phyloP scores from a whole-genome alignment of 64 coral and sea anemone genomes.

The Montipora sp. region DNA sequence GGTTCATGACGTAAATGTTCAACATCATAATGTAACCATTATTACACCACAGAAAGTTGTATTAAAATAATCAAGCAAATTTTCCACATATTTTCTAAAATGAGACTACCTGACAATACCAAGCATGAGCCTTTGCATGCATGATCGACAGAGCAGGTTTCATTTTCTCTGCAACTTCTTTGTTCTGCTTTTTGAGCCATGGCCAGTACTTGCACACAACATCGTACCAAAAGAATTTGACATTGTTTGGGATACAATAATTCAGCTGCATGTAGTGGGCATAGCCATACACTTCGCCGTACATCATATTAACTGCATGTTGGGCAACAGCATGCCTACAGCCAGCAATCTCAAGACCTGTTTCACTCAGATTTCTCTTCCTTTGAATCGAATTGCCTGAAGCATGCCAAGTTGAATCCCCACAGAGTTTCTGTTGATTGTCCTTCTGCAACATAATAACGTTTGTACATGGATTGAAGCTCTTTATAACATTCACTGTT shows the following conservation, averaged over 20 bases:
- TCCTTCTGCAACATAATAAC: too few relatives aligned
- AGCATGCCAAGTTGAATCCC: slow-evolving; percentile 53
- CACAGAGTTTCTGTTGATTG: slow-evolving; percentile 47
- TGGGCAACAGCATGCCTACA: slow-evolving; percentile 65
- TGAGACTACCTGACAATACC: slow-evolving; percentile 70
- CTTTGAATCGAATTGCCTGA: slow-evolving; percentile 53
- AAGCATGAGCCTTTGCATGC: slow-evolving; percentile 74
- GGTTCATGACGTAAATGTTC: too few relatives aligned
- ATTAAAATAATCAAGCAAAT: too few relatives aligned
- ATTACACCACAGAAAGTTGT: too few relatives aligned
- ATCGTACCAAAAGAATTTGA: slow-evolving; percentile 71
- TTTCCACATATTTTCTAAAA: too few relatives aligned
- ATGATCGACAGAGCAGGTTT: slow-evolving; percentile 72
- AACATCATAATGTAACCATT: too few relatives aligned
- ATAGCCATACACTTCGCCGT: slow-evolving; percentile 79
- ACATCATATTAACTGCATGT: slow-evolving; percentile 58
- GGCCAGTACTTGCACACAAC: slow-evolving; percentile 77
- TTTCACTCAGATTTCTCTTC: slow-evolving; percentile 52
- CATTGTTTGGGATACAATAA: slow-evolving; percentile 26
- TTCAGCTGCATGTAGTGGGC: slow-evolving; percentile 67
- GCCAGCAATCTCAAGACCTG: slow-evolving; percentile 64
- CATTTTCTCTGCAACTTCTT: slow-evolving; percentile 30
- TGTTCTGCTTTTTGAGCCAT: slow-evolving; percentile 60
- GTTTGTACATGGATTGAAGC: background rate
- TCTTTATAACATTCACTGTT: slow-evolving; percentile 3